These are phyloP conservation scores for Malurus cyaneus DNA, from an alignment of 2,113 vertebrate species.

Conservation along the genomic window DNA sequence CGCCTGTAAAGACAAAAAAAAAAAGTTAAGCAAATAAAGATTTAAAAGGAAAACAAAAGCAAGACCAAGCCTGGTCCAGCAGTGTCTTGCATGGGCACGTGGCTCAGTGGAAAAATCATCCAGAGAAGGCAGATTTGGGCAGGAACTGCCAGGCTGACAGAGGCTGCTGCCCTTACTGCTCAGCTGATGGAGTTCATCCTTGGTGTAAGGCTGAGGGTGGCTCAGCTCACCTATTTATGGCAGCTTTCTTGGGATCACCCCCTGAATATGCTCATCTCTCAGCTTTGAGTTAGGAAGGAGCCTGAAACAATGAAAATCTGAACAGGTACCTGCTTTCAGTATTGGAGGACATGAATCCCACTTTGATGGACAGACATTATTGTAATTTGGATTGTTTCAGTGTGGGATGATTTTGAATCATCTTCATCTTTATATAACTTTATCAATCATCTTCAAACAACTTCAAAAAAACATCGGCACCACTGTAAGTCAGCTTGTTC, in stretches of 20 bases:
- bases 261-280: not conserved
- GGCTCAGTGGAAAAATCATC: not conserved
- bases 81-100: fast-evolving
- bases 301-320: not conserved
- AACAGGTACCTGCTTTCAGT: not conserved
- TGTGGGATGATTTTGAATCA: not conserved
- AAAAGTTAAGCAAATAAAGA: not conserved
- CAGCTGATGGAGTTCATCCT: not conserved
- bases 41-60: not conserved
- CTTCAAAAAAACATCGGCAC: not conserved
- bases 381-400: not conserved
- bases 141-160: not conserved
- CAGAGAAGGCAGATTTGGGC: not conserved
- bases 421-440: not conserved
- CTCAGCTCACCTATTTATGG: not conserved
- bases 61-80: not conserved
- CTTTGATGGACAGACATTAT: not conserved
- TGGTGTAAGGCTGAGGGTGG: not conserved
- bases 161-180: not conserved
- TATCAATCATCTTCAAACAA: not conserved
- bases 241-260: not conserved
- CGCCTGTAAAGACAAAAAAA: not conserved
- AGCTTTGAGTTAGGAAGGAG: not conserved
- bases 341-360: not conserved
- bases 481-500: not conserved